Evolutionary conservation across 1,140 invertebrate species (phyloP).

Genomic region (Trachymyrmex septentrionalis): DNA sequence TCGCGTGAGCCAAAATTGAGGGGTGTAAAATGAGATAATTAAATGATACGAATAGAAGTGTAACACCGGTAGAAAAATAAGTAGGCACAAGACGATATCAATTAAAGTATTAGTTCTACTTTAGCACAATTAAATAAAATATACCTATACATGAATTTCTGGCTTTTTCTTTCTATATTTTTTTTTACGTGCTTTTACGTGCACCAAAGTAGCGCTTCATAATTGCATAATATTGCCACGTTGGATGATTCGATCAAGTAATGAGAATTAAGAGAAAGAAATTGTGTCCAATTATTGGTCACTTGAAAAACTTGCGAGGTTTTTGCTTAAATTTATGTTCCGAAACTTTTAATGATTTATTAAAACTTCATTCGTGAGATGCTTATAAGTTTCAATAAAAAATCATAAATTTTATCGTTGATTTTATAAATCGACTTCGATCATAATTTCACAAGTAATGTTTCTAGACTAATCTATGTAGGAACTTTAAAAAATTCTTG

Average conservation of each 20-base stretch:
- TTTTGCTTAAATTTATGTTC: slow-evolving; percentile 67
- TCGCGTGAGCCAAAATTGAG: slow-evolving; percentile 69
- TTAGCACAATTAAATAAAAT: background rate
- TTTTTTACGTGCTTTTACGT: background rate
- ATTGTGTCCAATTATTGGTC: slow-evolving; percentile 69
- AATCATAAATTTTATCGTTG: slow-evolving; percentile 19
- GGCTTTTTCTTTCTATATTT: background rate
- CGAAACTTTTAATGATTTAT: slow-evolving; percentile 74
- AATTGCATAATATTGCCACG: background rate
- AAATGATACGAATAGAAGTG: slow-evolving; percentile 38
- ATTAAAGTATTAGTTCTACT: background rate
- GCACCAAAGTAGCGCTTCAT: background rate
- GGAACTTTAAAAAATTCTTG: background rate
- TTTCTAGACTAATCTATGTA: background rate
- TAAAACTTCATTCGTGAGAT: slow-evolving; percentile 41
- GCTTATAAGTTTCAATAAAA: background rate
- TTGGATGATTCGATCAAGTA: slow-evolving; percentile 12
- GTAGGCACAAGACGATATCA: background rate
- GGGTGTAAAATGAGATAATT: slow-evolving; percentile 77
- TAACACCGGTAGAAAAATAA: slow-evolving; percentile 17
- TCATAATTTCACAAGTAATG: slow-evolving; percentile 10
- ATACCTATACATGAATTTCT: background rate
- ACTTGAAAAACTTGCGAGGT: slow-evolving; percentile 55
- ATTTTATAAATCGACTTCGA: background rate
- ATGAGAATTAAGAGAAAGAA: slow-evolving; percentile 45